phyloP scores from a whole-genome alignment of 2,113 vertebrate genomes.

The Apodemus sylvaticus region DNA sequence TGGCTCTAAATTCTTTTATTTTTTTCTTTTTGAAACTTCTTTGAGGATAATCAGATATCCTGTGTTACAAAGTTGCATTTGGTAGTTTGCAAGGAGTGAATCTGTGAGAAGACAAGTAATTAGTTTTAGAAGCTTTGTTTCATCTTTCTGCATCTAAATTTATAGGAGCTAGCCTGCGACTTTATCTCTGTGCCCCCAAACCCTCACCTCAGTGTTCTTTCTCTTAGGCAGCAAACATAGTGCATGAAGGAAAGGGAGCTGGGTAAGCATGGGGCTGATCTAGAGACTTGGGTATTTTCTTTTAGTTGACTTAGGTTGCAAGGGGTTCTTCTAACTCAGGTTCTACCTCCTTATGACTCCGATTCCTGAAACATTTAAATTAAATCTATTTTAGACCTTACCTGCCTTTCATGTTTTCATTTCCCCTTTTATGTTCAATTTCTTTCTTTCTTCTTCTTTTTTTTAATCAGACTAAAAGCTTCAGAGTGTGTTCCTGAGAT shows the following conservation, averaged over 20 bases:
- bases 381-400: slow-evolving; percentile 9
- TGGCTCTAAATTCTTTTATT: background rate
- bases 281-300: slow-evolving; percentile 1
- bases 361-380: slow-evolving; percentile 48
- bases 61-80: slow-evolving; percentile 20
- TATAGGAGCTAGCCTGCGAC: background rate
- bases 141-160: too few species aligned
- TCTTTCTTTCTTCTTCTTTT: background rate
- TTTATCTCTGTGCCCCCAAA: background rate
- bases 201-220: background rate
- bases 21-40: background rate
- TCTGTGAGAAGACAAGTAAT: slow-evolving; percentile 23
- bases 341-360: background rate
- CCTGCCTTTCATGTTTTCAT: background rate
- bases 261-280: background rate
- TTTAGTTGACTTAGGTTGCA: background rate
- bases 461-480: background rate
- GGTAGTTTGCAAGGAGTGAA: background rate
- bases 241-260: too few species aligned
- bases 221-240: background rate
- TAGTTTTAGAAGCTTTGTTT: slow-evolving; percentile 39
- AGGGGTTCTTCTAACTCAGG: background rate
- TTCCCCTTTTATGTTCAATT: background rate
- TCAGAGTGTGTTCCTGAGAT: background rate
- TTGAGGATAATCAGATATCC: background rate